Conservation (phyloP, 2,797 vertebrate species). For the Cheirogaleus major region DNA sequence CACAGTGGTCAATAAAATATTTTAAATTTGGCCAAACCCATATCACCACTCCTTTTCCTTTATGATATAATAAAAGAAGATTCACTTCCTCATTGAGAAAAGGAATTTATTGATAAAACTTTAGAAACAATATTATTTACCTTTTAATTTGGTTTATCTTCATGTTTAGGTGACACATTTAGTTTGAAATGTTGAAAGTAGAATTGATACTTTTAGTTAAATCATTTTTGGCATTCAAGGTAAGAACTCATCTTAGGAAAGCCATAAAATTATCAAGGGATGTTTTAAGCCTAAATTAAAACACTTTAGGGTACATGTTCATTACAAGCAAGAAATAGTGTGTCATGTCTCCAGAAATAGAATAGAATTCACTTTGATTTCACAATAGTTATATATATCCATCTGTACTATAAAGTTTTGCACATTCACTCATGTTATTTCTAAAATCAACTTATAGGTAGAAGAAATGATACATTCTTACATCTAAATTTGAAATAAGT, state of each 20-base stretch:
- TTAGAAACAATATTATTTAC: background rate
- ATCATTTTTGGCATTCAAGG: background rate
- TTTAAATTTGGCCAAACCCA: background rate
- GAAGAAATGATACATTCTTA: background rate
- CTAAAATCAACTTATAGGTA: background rate
- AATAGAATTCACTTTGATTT: slow-evolving; percentile 29
- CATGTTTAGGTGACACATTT: background rate
- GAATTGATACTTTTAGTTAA: background rate
- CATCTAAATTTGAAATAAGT: background rate
- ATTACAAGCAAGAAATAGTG: background rate
- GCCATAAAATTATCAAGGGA: background rate
- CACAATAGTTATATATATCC: background rate
- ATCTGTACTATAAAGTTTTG: background rate
- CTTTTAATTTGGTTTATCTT: background rate
- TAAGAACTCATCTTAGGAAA: background rate
- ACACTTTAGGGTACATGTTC: background rate
- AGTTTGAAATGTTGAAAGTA: background rate
- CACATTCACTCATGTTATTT: background rate
- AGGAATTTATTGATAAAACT: background rate
- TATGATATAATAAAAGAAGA: background rate
- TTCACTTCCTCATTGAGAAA: background rate
- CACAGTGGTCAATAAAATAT: background rate
- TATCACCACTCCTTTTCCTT: background rate
- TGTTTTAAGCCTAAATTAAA: slow-evolving; percentile 10
- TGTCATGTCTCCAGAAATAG: background rate